Evolutionary conservation across 2,797 vertebrate genomes (phyloP).

Genomic region (Delichon dasypus): DNA sequence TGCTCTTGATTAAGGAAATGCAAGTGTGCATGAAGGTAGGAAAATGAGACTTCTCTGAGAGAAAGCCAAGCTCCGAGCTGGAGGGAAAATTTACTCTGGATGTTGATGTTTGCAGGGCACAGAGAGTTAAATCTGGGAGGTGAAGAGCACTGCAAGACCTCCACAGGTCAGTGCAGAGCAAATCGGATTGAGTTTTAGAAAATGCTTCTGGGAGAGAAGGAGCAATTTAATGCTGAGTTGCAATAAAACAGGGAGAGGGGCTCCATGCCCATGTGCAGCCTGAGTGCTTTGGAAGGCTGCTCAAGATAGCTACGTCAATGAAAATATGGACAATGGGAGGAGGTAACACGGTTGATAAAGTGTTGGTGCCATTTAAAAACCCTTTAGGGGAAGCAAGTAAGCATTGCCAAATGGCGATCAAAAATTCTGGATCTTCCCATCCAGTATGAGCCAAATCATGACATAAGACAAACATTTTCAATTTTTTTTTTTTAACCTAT

Average conservation of each 20-base stretch:
- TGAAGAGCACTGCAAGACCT: neutral
- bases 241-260: neutral
- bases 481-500: neutral
- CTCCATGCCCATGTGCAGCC: neutral
- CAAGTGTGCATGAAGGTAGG: neutral
- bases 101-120: neutral
- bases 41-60: conserved; percentile 27
- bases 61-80: conserved; percentile 21
- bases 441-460: neutral
- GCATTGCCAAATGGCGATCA: conserved; percentile 17
- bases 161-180: neutral
- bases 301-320: neutral
- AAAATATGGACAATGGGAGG: neutral
- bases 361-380: neutral
- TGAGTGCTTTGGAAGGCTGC: neutral
- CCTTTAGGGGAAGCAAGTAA: conserved; percentile 38
- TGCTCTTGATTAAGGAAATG: conserved; percentile 17
- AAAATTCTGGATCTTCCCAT: conserved; percentile 27
- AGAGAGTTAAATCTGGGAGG: neutral
- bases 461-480: neutral
- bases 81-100: neutral
- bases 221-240: neutral
- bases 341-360: neutral
- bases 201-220: neutral
- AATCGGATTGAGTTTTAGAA: neutral